These are phyloP conservation scores for Yponomeuta malinellus DNA, from an alignment of 2,888 invertebrate genomes.

Conservation along the genomic window DNA sequence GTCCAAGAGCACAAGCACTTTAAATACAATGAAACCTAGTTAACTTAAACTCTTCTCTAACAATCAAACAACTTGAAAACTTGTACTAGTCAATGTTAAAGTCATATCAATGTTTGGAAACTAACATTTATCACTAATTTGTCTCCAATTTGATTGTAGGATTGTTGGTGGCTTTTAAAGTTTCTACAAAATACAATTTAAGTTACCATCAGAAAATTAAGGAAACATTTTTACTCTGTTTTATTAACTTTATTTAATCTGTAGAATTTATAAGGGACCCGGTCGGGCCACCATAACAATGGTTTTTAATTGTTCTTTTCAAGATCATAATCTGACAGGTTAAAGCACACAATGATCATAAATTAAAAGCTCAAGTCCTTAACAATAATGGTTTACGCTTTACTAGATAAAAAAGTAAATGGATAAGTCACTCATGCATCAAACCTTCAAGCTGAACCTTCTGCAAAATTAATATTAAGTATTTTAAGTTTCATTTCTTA, in stretches of 20 bases:
- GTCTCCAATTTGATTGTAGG: not conserved
- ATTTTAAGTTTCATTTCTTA: slow-evolving; percentile 7
- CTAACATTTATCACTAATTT: not conserved
- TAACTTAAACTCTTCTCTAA: slow-evolving; percentile 43
- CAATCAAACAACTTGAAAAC: slow-evolving; percentile 20
- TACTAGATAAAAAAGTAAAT: slow-evolving; percentile 47
- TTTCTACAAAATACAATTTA: not conserved
- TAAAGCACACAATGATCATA: not conserved
- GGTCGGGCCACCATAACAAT: too few species aligned
- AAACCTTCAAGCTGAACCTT: not conserved
- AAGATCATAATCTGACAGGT: too few species aligned
- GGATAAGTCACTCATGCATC: slow-evolving; percentile 25
- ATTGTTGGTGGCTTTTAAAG: not conserved
- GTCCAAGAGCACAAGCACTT: slow-evolving; percentile 58
- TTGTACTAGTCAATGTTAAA: slow-evolving; percentile 61
- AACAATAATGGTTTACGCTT: slow-evolving; percentile 69
- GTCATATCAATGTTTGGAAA: slow-evolving; percentile 55
- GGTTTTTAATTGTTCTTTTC: too few species aligned
- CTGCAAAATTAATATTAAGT: not conserved
- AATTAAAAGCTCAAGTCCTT: slow-evolving; percentile 42
- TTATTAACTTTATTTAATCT: too few species aligned
- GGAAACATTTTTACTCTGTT: too few species aligned
- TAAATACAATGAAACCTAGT: slow-evolving; percentile 55
- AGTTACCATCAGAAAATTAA: too few species aligned
- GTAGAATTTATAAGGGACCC: too few species aligned